Evolutionary conservation across 2,113 vertebrate species (phyloP), one percentile per base, ranked within the genome.

Genomic region (Psilopsiagon aymara): DNA sequence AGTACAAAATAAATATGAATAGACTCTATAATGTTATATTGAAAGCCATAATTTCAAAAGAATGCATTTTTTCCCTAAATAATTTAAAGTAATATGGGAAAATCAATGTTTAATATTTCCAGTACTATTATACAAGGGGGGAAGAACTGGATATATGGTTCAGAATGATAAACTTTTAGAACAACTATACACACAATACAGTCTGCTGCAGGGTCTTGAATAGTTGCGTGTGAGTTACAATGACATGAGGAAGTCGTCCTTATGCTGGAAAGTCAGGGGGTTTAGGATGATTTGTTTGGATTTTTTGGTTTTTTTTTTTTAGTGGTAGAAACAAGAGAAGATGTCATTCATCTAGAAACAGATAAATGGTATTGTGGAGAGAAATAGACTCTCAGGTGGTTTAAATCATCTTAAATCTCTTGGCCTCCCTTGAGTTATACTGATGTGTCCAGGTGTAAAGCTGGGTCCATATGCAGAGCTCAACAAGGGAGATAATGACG

Each of bases 21-120:
- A 90, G 77, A 91, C 92, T 43, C 33, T 85, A 35, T 28, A 84
- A 21, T 1, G 3, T 18, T 84, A 24, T 86, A 93, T 46, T 76
- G 66, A 86, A 96, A 94, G 11, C 11, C 25, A 74, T 90, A 82
- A 89, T 94, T 95, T 91, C 66, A 76, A 80, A 94, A 89, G 28
- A 93, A 86, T 66, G 44, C 18, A 67, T 67, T 86, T 92, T 82
- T 55, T 19, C 37, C 76, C 35, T 89, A 82, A 94, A 89, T 91
- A 94, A 82, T 86, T 90, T 95, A 64, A 88, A 94, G n/a, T 88
- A 92, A 93, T 52, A 93, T 85, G 44, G 27, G 17, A 95, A 97
- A 97, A 97, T 97, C 94, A 96, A 97, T 97, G 93, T 95, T 91
- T 97, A 97, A 97, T 97, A 89, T 97, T 92, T 87, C 46, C 63